Base-by-base conservation (phyloP, 1,140 invertebrate species). In the Diprion similis region DNA sequence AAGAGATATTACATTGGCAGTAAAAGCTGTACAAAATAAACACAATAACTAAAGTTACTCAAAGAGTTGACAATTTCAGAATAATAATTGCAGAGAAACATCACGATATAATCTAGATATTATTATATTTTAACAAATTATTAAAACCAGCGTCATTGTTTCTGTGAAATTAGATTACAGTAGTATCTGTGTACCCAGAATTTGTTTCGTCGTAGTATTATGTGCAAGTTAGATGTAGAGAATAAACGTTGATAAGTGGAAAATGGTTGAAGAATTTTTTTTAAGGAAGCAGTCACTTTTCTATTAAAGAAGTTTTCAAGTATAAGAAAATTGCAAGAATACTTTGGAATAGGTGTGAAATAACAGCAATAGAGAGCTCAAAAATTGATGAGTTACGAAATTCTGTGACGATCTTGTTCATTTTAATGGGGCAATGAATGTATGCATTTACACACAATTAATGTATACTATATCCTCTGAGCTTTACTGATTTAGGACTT, bases 21-120 rank as follows among this genome's bases (percentile, higher is more conserved):
- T 77, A 75, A 77, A 77, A 75, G 75, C 73, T 73, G 51, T 59
- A 59, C n/a, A 59, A 59, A 59, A 59, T 59, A 13, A 59, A 59
- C 2, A 59, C 51, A 59, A 59, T 1, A 59, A 59, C 51, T 59
- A 37, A 37, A 37, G 11, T 11, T 59, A 11, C 51, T 59, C 11
- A 8, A 59, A 59, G 8, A 37, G 24, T 37, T 37, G 24, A 37
- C 24, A 37, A 37, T 37, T 37, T 37, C 24, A 37, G 24, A 37
- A 37, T 37, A 37, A 37, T 37, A 37, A 4, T 37, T 37, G 6
- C 51, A 8, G 24, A 37, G 24, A 37, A 37, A 37, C 24, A 6
- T 37, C 24, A 37, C 24, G 24, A 37, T 37, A 37, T 6, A 37
- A 37, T 37, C 24, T 37, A 37, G 24, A 1, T 37, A 37, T 37